Percentiles rank a stretch among this genome's conserved stretches.
phyloP scores from a whole-genome alignment of 2,113 vertebrate species.

The Nothoprocta pentlandii region DNA sequence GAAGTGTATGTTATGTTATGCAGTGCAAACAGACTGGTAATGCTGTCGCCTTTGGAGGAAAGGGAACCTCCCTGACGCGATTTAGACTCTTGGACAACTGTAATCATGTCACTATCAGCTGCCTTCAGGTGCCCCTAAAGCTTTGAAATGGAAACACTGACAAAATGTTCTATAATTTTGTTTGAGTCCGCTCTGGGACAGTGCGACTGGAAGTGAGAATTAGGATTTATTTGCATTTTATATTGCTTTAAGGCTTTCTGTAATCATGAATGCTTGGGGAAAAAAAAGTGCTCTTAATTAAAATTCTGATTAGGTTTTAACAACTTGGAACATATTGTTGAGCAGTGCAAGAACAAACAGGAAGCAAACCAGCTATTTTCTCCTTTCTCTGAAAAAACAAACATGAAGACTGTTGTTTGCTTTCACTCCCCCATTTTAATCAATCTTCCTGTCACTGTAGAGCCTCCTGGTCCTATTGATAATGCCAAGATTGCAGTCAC shows the following conservation, averaged over 20 bases:
- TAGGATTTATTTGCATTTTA: not conserved
- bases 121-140: not conserved
- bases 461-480: constrained; percentile 94
- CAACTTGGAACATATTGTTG: not conserved
- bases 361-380: not conserved
- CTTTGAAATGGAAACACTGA: not conserved
- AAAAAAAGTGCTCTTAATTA: not conserved
- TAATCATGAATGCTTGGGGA: not conserved
- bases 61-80: not conserved
- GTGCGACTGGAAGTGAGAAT: not conserved
- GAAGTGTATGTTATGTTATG: not conserved
- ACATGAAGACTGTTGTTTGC: not conserved
- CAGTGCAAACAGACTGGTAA: not conserved
- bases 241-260: not conserved
- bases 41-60: not conserved
- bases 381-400: not conserved
- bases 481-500: constrained; percentile 93
- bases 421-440: not conserved
- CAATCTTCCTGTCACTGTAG: constrained; percentile 72
- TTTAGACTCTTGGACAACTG: not conserved
- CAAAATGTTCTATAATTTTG: not conserved
- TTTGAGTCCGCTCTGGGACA: not conserved
- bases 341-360: not conserved
- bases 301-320: constrained; percentile 8
- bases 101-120: not conserved